These are phyloP conservation scores for Pogonocherus hispidulus DNA, from an alignment of 2,888 invertebrate species.

Conservation along the genomic window DNA sequence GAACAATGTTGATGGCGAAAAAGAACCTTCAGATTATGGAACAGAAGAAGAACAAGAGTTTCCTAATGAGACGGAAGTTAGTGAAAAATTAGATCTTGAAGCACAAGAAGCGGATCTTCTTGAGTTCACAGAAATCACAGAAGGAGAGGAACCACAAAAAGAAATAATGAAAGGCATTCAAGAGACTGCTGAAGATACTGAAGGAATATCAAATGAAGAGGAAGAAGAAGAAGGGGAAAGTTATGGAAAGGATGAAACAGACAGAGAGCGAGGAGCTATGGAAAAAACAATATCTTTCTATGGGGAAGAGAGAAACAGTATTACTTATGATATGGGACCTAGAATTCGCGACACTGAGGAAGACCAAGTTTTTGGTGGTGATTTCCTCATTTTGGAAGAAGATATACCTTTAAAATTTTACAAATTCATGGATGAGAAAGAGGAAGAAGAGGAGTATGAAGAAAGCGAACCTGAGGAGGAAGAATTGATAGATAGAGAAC, in stretches of 20 bases:
- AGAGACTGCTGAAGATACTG: not conserved
- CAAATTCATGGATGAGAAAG: constrained; percentile 30
- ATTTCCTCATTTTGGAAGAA: not conserved
- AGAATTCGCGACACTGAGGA: not conserved
- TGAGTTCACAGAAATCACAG: not conserved
- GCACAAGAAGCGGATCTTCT: not conserved
- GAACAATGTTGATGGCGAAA: not conserved
- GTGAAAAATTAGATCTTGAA: not conserved
- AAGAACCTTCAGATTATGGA: not conserved
- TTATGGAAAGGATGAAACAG: not conserved
- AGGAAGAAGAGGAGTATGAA: constrained; percentile 44
- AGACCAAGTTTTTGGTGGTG: not conserved
- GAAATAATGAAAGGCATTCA: not conserved
- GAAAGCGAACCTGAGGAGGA: constrained; percentile 35
- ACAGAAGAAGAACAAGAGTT: not conserved
- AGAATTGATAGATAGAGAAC: constrained; percentile 41
- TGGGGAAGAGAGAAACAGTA: not conserved
- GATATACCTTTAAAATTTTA: constrained; percentile 12
- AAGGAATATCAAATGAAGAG: not conserved
- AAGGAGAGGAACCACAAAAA: not conserved
- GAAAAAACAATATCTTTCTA: not conserved
- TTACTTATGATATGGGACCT: not conserved
- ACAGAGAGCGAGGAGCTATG: not conserved
- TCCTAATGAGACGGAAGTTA: not conserved
- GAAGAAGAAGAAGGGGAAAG: not conserved